Evolutionary conservation across 2,888 invertebrate species (phyloP), one percentile per base, ranked within the genome.

Genomic region (Quadroppia sp.): DNA sequence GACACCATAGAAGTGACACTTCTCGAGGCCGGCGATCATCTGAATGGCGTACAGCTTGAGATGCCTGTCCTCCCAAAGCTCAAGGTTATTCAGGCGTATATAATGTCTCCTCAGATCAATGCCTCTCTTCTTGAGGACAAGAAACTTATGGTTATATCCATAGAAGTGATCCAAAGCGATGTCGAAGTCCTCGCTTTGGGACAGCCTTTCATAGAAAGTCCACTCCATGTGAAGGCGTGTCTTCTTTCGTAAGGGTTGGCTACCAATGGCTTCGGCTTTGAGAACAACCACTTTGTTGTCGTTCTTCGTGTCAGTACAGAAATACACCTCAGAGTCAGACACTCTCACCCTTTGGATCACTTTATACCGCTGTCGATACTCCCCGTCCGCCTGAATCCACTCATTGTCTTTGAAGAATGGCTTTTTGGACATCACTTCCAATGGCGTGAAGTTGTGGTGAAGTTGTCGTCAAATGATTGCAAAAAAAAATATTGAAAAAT

Each of bases 1-100:
- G 80, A 99, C 98, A 84, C 94, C 91, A 80, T 97, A 87, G 0
- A 91, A 90, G 85, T 99, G 99, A 76, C 69, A 69, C 17, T 69
- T 69, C 4, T 42, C 42, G 13, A 69, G 25, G 15, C 69, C 23
- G 13, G 45, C 4, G 32, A 69, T 42, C 69, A 69, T 69, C 40
- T 45, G 15, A 23, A 45, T 45, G 15, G 69, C 69, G 20, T 25
- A 69, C n/a, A n/a, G n/a, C 11, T 15, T 40, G 69, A 69, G n/a
- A n/a, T n/a, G n/a, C 69, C 25, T 45, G 25, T 20, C 7, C 1
- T 42, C 45, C 45, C 25, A 69, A 17, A 69, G 2, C 2, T 40
- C 64, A 64, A 15, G n/a, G n/a, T n/a, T n/a, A n/a, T n/a, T n/a
- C n/a, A n/a, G n/a, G n/a, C n/a, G n/a, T n/a, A n/a, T n/a, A n/a